A percentile compares a stretch with the other conserved stretches of the same genome.
phyloP scores from a whole-genome alignment of 2,888 invertebrate species.

The Perdita meconis region DNA sequence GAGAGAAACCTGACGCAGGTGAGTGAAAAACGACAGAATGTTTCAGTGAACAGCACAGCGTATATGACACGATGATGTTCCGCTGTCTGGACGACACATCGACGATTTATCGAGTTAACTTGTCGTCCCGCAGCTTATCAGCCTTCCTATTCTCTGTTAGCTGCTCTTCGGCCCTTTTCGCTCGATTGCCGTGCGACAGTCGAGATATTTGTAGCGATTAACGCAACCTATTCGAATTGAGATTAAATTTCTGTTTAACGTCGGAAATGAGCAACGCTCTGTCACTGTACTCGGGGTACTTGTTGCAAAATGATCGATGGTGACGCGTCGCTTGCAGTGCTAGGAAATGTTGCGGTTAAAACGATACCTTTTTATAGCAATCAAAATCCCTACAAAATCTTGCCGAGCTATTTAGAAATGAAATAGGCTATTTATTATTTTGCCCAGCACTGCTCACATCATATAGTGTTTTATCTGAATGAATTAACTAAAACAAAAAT shows the following conservation, averaged over 20 bases:
- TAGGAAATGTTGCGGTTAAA: too few species aligned
- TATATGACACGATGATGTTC: conserved; percentile 74
- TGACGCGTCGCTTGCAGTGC: too few species aligned
- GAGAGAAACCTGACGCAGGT: conserved; percentile 72
- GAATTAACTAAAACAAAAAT: too few species aligned
- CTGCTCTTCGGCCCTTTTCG: not conserved
- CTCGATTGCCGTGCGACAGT: not conserved
- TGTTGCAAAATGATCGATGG: too few species aligned
- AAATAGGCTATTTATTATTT: too few species aligned
- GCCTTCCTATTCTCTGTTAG: conserved; percentile 11
- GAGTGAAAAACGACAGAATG: conserved; percentile 70
- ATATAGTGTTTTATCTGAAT: too few species aligned
- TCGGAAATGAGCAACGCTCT: not conserved
- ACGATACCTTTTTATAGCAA: too few species aligned
- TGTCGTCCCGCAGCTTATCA: conserved; percentile 56
- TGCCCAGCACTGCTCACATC: too few species aligned
- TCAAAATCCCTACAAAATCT: too few species aligned
- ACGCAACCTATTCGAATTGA: not conserved
- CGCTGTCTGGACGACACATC: conserved; percentile 70
- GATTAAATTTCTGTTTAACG: conserved; percentile 8
- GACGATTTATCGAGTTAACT: conserved; percentile 76
- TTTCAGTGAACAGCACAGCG: conserved; percentile 73
- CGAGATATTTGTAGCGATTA: conserved; percentile 16
- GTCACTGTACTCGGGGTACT: too few species aligned
- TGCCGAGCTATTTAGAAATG: too few species aligned